Conservation (phyloP, 2,888 invertebrate genomes). For the Caenorhabditis doughertyi region DNA sequence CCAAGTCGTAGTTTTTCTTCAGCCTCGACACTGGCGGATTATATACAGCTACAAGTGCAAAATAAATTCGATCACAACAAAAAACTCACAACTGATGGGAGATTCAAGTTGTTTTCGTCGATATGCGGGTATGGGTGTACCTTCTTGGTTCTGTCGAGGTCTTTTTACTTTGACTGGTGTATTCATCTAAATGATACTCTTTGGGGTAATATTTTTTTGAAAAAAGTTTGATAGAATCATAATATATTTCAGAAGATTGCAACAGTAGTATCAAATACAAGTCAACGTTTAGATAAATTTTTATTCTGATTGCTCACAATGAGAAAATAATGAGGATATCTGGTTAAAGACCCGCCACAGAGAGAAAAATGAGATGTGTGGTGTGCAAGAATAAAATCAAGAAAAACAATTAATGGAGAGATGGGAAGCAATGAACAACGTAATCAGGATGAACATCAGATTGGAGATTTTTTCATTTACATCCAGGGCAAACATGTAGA, state of each 20-base stretch:
- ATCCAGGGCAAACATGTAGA: constrained; percentile 96
- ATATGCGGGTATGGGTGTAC: constrained; percentile 12
- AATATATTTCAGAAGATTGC: constrained; percentile 3
- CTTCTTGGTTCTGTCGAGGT: not conserved
- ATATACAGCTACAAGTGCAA: constrained; percentile 24
- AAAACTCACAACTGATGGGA: not conserved
- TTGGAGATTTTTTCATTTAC: constrained; percentile 83
- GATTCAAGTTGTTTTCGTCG: not conserved
- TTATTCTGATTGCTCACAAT: constrained; percentile 2
- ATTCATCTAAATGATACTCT: constrained; percentile 12
- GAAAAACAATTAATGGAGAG: not conserved
- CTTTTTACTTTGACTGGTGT: constrained; percentile 36
- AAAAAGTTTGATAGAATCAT: not conserved
- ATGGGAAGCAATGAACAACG: not conserved
- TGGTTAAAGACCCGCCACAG: not conserved
- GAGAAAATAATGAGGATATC: not conserved
- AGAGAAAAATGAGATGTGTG: not conserved
- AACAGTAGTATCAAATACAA: not conserved
- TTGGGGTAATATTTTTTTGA: not conserved
- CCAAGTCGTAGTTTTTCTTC: constrained; percentile 17
- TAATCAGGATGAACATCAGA: not conserved
- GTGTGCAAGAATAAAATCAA: not conserved
- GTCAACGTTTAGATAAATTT: not conserved
- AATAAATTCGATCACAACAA: no score
- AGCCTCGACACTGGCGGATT: constrained; percentile 29